Base-by-base conservation (phyloP, 92 coral and sea anemone genomes). In the Bergia puertoricense region DNA sequence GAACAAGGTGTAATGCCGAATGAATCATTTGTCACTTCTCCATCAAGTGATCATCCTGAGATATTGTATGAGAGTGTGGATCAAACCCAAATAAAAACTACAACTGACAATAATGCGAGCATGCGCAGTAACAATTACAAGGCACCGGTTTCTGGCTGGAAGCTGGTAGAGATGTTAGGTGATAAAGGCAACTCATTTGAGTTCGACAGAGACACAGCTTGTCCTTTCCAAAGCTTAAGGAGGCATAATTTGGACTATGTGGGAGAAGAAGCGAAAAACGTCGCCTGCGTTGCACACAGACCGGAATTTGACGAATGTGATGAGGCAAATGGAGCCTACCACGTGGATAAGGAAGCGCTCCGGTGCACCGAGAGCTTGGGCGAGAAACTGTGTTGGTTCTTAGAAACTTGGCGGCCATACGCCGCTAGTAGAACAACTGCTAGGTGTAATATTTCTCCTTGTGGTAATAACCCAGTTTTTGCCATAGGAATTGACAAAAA, bases 171-270 rank as follows among this genome's bases (percentile, higher is more conserved):
- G 72, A 84, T 46, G 79, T n/a, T 84, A 48, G 57, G 85, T 16
- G 93, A 91, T 39, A 77, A 85, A 5, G 84, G 66, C 2, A 83
- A 43, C 10, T 22, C 43, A n/a, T 79, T 78, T 22, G 91, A 85
- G 4, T 87, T 95, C 20, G 90, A 90, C 11, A 81, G 72, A 1
- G 92, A 80, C 23, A 65, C 90, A 5, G 85, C 80, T 71, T 95
- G 98, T 67, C 98, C 98, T 1, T 95, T 44, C 42, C 77, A 90
- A 88, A 92, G 93, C 6, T 73, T 93, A 67, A 90, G 96, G 81
- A 89, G 90, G 74, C 56, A 74, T 11, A 39, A 8, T 46, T 23
- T 40, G 9, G 67, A 79, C 6, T 42, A 82, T 13, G 79, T 20
- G 2, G 40, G 6, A 36, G 77, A 36, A 2, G 37, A 3, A 36